Percentiles rank a stretch among this genome's conserved stretches.
Evolutionary conservation across 2,888 invertebrate species (phyloP).

Genomic region (Esperia sulphurella): DNA sequence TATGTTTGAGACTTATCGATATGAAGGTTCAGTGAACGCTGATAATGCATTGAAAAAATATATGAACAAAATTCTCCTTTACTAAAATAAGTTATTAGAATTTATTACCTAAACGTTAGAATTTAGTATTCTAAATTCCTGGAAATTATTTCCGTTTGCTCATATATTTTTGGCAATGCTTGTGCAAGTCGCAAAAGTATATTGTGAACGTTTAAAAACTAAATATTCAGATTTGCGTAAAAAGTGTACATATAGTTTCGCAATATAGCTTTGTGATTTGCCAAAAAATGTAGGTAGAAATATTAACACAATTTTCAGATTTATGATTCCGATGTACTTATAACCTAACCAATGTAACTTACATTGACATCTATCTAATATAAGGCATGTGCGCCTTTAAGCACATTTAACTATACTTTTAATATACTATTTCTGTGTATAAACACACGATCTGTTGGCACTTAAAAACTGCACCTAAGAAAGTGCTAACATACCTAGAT

Average conservation of each 20-base stretch:
- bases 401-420: not conserved
- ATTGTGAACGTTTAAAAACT: not conserved
- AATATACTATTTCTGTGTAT: no score
- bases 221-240: not conserved
- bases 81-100: no score
- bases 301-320: not conserved
- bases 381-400: not conserved
- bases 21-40: constrained; percentile 3
- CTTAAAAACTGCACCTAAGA: no score
- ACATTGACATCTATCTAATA: not conserved
- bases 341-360: not conserved
- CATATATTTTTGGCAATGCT: not conserved
- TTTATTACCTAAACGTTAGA: not conserved
- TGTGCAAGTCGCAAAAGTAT: not conserved
- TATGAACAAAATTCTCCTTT: constrained; percentile 5
- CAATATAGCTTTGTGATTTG: not conserved
- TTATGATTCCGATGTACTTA: not conserved
- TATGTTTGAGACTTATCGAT: constrained; percentile 15
- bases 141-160: no score
- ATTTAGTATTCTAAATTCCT: no score
- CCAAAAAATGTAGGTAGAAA: not conserved
- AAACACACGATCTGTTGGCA: no score
- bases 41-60: not conserved
- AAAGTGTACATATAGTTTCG: not conserved
- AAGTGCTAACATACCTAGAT: not conserved